Percentiles rank a stretch among this genome's conserved stretches.
Evolutionary conservation across 2,888 invertebrate species (phyloP).

Genomic region (Chloroclysta siterata): DNA sequence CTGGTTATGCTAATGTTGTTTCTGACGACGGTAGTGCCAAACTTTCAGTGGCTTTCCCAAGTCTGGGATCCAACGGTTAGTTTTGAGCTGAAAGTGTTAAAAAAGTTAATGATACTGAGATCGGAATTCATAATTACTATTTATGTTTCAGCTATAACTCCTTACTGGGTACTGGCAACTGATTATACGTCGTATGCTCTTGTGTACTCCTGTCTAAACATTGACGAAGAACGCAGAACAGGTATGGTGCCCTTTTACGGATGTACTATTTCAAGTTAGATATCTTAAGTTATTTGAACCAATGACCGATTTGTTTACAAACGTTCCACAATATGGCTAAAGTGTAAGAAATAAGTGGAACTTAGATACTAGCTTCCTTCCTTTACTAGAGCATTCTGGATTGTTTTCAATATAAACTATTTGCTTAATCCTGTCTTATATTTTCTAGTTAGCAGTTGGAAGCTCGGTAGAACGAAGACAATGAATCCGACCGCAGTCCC

Average conservation of each 20-base stretch:
- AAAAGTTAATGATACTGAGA: too few relatives aligned
- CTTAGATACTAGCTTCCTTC: too few relatives aligned
- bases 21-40: conserved; percentile 84
- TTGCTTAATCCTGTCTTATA: neutral
- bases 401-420: too few relatives aligned
- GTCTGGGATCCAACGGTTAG: conserved; percentile 63
- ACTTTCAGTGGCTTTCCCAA: conserved; percentile 86
- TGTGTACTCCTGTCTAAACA: conserved; percentile 85
- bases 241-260: conserved; percentile 44
- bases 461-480: conserved; percentile 56
- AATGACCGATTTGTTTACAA: too few relatives aligned
- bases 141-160: conserved; percentile 52
- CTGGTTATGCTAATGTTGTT: conserved; percentile 53
- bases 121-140: neutral
- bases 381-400: too few relatives aligned
- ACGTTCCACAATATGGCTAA: too few relatives aligned
- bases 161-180: conserved; percentile 87
- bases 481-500: conserved; percentile 40
- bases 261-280: too few relatives aligned
- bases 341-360: too few relatives aligned
- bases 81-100: neutral
- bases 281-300: too few relatives aligned
- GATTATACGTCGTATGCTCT: conserved; percentile 86
- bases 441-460: conserved; percentile 56
- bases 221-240: conserved; percentile 47